Conservation (phyloP, 2,113 vertebrate species). For the Vulpes ferrilata region DNA sequence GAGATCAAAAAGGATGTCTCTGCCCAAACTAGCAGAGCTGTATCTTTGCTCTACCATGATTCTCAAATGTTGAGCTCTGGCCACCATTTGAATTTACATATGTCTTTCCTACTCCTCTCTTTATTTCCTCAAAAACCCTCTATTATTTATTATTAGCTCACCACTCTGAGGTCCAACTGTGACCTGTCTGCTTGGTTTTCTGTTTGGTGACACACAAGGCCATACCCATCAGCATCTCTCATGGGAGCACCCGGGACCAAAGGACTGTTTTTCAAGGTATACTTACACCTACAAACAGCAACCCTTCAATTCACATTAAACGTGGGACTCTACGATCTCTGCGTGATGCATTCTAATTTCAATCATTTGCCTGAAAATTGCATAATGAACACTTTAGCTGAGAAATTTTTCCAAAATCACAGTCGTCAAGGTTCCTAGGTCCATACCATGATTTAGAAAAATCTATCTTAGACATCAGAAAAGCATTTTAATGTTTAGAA, state of each 20-base stretch:
- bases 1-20: neutral
- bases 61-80: neutral
- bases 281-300: neutral
- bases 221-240: neutral
- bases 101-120: neutral
- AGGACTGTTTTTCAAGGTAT: neutral
- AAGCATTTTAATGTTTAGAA: neutral
- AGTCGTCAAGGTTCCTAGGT: neutral
- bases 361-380: neutral
- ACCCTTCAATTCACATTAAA: neutral
- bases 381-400: neutral
- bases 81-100: neutral
- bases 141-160: neutral
- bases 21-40: neutral
- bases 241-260: neutral
- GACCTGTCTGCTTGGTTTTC: neutral
- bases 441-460: neutral
- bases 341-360: neutral
- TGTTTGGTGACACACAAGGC: neutral
- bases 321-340: neutral
- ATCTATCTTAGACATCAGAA: neutral
- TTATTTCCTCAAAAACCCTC: neutral
- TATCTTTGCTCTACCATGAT: neutral
- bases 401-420: slow-evolving; percentile 7
- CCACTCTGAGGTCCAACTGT: neutral